Conservation (phyloP, 2,888 invertebrate species). For the Nephrotoma appendiculata region DNA sequence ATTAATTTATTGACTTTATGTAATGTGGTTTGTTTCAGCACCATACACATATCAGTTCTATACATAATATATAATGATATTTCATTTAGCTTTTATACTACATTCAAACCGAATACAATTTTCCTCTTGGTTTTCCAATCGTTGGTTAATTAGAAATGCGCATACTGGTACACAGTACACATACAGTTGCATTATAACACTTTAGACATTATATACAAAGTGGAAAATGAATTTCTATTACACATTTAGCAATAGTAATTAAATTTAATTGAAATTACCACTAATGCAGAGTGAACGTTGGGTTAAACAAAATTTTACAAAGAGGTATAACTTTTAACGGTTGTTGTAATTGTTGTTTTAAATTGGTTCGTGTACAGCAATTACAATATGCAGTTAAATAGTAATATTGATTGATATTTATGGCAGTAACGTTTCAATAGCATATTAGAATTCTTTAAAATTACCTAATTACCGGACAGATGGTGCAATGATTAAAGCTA, state of each 20-base stretch:
- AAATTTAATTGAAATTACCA: neutral
- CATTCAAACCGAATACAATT: neutral
- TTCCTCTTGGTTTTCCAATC: neutral
- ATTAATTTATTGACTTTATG: neutral
- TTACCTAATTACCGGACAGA: too few relatives aligned
- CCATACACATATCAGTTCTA: neutral
- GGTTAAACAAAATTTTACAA: too few relatives aligned
- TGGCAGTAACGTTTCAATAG: too few relatives aligned
- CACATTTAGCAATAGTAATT: neutral
- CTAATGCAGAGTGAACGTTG: neutral
- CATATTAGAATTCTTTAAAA: too few relatives aligned
- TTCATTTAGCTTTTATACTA: neutral
- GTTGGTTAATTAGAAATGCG: neutral
- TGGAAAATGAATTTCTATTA: neutral
- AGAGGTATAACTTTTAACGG: too few relatives aligned
- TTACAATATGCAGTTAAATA: too few relatives aligned
- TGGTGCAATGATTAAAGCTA: too few relatives aligned
- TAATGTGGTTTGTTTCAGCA: neutral
- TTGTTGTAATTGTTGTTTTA: too few relatives aligned
- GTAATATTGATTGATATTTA: too few relatives aligned
- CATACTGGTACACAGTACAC: neutral
- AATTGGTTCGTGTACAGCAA: too few relatives aligned
- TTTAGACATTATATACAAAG: neutral
- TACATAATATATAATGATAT: neutral
- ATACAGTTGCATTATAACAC: neutral